Base-by-base conservation (phyloP, 2,797 vertebrate species). In the Pogonophryne albipinna region DNA sequence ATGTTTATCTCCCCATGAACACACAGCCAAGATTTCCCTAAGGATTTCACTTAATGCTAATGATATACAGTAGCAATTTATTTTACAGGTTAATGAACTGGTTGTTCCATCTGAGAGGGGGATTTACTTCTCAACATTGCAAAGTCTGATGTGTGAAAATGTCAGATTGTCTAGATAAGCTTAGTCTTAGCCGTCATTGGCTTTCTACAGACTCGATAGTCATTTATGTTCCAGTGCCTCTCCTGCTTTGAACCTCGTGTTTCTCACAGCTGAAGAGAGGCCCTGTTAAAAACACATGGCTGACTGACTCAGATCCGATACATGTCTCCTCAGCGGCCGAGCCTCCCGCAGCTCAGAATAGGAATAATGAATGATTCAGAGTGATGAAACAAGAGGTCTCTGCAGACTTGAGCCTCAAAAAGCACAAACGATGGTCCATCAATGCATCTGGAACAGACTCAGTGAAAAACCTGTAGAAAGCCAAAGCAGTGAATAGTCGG, bases 11-110 rank as follows among this genome's bases (percentile, higher is more conserved):
- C 79, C 60, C 64, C 57, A 85, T 74, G 88, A 88, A 88, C 79
- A 87, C 87, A 87, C 81, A 87, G 71, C 47, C 68, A 42, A 87
- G 58, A 64, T 64, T 69, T 80, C 85, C 82, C 77, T 38, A 1
- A 67, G 77, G 87, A 88, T 67, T 74, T 46, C 45, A 80, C 79
- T 88, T 79, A 87, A 85, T 83, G 82, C 77, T 88, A 89, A 90
- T 86, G 80, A 84, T 79, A 81, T 82, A 85, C 85, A 84, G 75
- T 50, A 64, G 62, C 46, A 45, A 15, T 70, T 67, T 77, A 63
- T 59, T 49, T 12, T 47, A 70, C 79, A 84, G 85, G 84, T 91
- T 88, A 86, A 89, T 83, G 78, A 90, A 78, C 77, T 73, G 68
- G 34, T 16, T 68, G 67, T 80, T 78, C 50, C 45, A 58, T 47